Evolutionary conservation across 1,140 invertebrate species (phyloP).

Genomic region (Apis cerana): DNA sequence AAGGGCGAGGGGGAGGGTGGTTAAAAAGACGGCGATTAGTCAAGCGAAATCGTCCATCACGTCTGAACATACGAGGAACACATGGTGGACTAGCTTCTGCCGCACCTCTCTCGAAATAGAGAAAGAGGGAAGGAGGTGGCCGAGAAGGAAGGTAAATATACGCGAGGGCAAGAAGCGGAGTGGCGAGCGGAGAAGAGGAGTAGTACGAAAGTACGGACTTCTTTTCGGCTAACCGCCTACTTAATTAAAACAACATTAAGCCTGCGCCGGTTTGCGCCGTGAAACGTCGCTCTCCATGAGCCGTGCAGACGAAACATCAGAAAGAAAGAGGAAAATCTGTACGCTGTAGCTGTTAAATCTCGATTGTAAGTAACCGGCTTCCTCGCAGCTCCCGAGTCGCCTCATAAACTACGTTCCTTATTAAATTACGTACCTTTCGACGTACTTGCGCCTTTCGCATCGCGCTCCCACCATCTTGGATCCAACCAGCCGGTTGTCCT

Average conservation of each 20-base stretch:
- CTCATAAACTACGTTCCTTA: constrained; percentile 69
- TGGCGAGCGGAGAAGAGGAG: constrained; percentile 27
- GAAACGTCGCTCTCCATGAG: constrained; percentile 60
- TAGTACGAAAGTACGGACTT: constrained; percentile 60
- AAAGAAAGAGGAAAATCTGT: constrained; percentile 19
- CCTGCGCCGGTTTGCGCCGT: constrained; percentile 54
- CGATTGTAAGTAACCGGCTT: constrained; percentile 47
- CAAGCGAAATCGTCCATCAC: constrained; percentile 81
- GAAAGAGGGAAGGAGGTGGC: constrained; percentile 37
- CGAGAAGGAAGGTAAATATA: background rate
- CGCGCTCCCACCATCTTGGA: constrained; percentile 19
- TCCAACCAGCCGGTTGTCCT: background rate
- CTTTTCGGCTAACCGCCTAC: constrained; percentile 77
- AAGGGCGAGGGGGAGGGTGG: constrained; percentile 42
- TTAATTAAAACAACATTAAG: constrained; percentile 81
- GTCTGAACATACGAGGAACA: constrained; percentile 81
- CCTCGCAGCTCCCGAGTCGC: constrained; percentile 29
- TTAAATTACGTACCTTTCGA: constrained; percentile 65
- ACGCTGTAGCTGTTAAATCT: constrained; percentile 59
- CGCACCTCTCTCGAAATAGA: constrained; percentile 75
- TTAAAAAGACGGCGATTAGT: constrained; percentile 78
- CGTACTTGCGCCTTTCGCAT: constrained; percentile 2
- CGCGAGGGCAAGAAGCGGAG: background rate
- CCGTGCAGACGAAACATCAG: constrained; percentile 60
- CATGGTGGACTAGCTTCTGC: constrained; percentile 70